Conservation (phyloP, 2,797 vertebrate genomes). For the Leuciscus waleckii region DNA sequence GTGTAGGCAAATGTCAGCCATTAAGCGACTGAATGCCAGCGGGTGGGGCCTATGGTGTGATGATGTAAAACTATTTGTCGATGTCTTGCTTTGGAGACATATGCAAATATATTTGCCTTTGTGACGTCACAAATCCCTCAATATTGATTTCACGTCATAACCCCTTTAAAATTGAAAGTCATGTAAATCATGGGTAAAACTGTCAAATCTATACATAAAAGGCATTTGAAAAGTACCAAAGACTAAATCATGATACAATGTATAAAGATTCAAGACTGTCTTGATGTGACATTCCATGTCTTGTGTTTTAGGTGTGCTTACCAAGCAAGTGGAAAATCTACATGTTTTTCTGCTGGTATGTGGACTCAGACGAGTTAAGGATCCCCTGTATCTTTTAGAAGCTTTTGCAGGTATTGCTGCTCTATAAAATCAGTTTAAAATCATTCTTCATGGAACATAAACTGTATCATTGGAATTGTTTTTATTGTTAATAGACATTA, state of each 20-base stretch:
- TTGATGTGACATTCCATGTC: neutral
- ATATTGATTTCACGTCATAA: neutral
- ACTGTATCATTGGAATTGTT: neutral
- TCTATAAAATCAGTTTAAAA: neutral
- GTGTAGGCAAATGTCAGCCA: too few species aligned
- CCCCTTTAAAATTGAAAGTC: neutral
- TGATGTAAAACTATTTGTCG: too few species aligned
- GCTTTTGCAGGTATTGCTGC: conserved; percentile 84
- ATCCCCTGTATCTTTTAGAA: conserved; percentile 89
- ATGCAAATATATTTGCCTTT: neutral
- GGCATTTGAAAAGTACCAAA: neutral
- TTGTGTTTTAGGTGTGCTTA: conserved; percentile 47
- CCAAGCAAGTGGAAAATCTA: conserved; percentile 61
- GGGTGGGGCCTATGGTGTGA: too few species aligned
- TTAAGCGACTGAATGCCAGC: too few species aligned
- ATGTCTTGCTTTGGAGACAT: too few species aligned
- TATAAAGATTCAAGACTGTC: neutral
- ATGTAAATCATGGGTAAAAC: neutral
- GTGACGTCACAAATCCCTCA: neutral
- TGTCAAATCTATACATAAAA: neutral
- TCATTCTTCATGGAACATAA: neutral
- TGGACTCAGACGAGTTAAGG: conserved; percentile 91
- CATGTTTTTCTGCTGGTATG: conserved; percentile 89
- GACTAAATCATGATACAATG: too few species aligned
- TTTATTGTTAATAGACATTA: neutral